Base-by-base conservation (phyloP, 1,140 invertebrate genomes). In the Euura lappo region DNA sequence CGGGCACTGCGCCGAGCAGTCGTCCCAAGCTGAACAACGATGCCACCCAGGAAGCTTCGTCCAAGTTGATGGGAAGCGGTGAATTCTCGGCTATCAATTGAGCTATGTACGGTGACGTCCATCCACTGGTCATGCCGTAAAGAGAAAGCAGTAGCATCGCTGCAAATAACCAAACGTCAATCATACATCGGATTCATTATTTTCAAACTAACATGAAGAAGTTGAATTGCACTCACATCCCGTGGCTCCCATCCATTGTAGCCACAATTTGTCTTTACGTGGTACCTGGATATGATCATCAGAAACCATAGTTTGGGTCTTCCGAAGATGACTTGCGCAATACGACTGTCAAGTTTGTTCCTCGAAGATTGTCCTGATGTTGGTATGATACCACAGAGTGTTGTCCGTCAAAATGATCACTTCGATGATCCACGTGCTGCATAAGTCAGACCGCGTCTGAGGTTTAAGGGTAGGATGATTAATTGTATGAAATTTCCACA, bases 31-130 rank as follows among this genome's bases (percentile, higher is more conserved):
- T 90, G 79, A 91, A 81, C 6, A 92, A 75, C 1, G 90, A 90
- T 5, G 90, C 91, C 45, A 94, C 89, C 92, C 92, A 93, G 2
- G 92, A 93, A 68, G 90, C 90, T 81, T 93, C 89, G 65, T 89
- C 86, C 2, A 85, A 71, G 0, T 90, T 89, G 13, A 92, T 85
- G 11, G 85, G 86, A n/a, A 93, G 85, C 4, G 86, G 83, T 0
- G 89, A 89, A 68, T 90, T 81, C n/a, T 81, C 70, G 0, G 80
- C 82, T 11, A 87, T 84, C 4, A 91, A 81, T 45, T 86, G 80
- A 0, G 85, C 85, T 42, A 91, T 75, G 43, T 89, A 89, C 0
- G 91, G 90, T 0, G 90, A 91, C 0, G 89, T 89, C 91, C 90
- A 91, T 45, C 86, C 75, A 2, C 65, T 70, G 60, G 77, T 71